Conservation (phyloP, 2,797 vertebrate species). For the Acanthurus tractus region DNA sequence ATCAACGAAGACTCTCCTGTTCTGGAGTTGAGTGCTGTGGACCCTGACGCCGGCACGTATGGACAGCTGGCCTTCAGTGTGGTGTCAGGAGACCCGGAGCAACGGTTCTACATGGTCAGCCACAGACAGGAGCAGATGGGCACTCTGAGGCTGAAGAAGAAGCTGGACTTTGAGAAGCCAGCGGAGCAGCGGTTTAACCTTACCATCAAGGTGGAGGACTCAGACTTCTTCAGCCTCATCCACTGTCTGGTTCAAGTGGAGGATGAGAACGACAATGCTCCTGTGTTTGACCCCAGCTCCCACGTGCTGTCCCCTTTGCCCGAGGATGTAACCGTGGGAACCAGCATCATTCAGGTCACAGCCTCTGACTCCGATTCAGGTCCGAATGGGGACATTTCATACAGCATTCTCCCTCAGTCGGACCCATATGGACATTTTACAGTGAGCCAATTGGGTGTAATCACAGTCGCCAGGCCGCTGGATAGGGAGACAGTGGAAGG, state of each 20-base stretch:
- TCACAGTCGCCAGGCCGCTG: conserved; percentile 84
- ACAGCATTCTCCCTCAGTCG: conserved; percentile 86
- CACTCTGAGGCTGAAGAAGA: conserved; percentile 86
- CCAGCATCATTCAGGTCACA: conserved; percentile 82
- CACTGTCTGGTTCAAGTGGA: conserved; percentile 89
- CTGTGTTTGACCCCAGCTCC: conserved; percentile 84
- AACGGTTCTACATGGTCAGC: conserved; percentile 90
- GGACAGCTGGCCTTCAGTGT: conserved; percentile 89
- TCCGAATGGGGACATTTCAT: conserved; percentile 86
- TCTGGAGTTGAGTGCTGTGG: conserved; percentile 86
- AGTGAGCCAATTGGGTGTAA: conserved; percentile 82
- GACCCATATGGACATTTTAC: conserved; percentile 86
- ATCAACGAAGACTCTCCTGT: conserved; percentile 79
- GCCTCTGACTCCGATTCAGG: conserved; percentile 90
- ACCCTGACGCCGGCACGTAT: conserved; percentile 86
- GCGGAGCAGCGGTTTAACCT: conserved; percentile 90
- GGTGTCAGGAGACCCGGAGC: conserved; percentile 87
- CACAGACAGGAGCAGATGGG: conserved; percentile 85
- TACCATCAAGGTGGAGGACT: conserved; percentile 89
- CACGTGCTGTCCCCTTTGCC: conserved; percentile 81
- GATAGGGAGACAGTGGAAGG: conserved; percentile 85
- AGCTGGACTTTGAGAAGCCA: conserved; percentile 89
- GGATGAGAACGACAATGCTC: conserved; percentile 91
- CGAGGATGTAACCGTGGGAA: conserved; percentile 86
- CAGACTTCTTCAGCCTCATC: conserved; percentile 87